Percentiles rank a stretch among this genome's conserved stretches.
Evolutionary conservation across 1,140 invertebrate species (phyloP).

Genomic region (Leptopilina boulardi): DNA sequence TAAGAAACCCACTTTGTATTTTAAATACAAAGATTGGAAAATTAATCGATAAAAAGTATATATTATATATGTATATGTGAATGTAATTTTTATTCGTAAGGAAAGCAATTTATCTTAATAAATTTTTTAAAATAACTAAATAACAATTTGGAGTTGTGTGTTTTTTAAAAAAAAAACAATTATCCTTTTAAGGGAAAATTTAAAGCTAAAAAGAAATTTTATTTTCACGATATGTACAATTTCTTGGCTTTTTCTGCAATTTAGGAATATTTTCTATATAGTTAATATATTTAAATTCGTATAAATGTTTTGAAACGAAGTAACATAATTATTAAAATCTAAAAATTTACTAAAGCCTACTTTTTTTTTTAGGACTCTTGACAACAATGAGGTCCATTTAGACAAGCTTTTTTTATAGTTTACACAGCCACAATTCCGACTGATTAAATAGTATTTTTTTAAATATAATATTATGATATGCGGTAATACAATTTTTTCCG

Average conservation of each 20-base stretch:
- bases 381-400: conserved; percentile 5
- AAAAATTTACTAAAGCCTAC: conserved; percentile 41
- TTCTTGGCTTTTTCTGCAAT: conserved; percentile 41
- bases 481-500: background rate
- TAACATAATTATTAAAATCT: conserved; percentile 46
- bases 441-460: conserved; percentile 5
- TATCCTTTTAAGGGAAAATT: background rate
- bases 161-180: background rate
- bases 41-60: conserved; percentile 12
- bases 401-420: conserved; percentile 57
- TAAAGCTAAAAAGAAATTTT: conserved; percentile 22
- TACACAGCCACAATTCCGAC: conserved; percentile 65
- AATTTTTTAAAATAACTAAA: conserved; percentile 31
- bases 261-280: background rate
- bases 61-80: conserved; percentile 30
- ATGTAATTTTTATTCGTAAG: conserved; percentile 23
- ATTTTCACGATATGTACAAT: conserved; percentile 33
- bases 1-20: background rate
- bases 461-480: background rate
- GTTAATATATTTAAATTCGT: conserved; percentile 10
- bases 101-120: conserved; percentile 28
- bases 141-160: background rate
- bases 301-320: conserved; percentile 43
- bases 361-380: background rate
- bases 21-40: background rate